Conservation (phyloP, 2,888 invertebrate genomes). For the Penaeus monodon region DNA sequence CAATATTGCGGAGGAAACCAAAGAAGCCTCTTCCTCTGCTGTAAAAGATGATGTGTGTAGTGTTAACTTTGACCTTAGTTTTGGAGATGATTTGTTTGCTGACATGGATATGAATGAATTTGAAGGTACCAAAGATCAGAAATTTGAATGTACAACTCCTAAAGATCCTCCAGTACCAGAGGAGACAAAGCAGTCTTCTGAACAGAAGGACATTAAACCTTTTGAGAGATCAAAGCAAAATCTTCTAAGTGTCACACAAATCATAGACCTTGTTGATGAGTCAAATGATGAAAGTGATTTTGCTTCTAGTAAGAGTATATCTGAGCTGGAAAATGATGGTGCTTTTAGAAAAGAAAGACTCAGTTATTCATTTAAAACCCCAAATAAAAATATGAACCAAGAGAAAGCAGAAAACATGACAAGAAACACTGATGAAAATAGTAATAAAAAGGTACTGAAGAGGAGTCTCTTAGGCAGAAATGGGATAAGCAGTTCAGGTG, state of each 20-base stretch:
- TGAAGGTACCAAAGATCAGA: background rate
- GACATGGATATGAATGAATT: background rate
- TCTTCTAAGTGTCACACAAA: slow-evolving; percentile 43
- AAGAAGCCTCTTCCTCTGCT: background rate
- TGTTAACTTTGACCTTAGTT: slow-evolving; percentile 21
- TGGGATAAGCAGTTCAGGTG: background rate
- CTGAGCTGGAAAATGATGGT: background rate
- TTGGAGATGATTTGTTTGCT: slow-evolving; percentile 45
- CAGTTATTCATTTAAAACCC: background rate
- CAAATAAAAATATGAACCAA: no score
- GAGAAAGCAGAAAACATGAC: no score
- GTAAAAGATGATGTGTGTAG: slow-evolving; percentile 6
- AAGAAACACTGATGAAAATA: background rate
- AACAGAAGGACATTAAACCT: background rate
- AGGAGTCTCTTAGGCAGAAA: background rate
- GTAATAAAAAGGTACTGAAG: background rate
- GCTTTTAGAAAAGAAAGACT: background rate
- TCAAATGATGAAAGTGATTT: background rate
- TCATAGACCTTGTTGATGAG: slow-evolving; percentile 32
- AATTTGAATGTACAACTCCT: no score
- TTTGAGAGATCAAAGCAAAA: background rate
- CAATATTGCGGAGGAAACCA: background rate
- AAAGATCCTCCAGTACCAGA: background rate
- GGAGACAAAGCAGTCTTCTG: background rate
- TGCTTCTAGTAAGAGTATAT: background rate